Conservation (phyloP, 2,797 vertebrate genomes). For the Myiotriccus ornatus region DNA sequence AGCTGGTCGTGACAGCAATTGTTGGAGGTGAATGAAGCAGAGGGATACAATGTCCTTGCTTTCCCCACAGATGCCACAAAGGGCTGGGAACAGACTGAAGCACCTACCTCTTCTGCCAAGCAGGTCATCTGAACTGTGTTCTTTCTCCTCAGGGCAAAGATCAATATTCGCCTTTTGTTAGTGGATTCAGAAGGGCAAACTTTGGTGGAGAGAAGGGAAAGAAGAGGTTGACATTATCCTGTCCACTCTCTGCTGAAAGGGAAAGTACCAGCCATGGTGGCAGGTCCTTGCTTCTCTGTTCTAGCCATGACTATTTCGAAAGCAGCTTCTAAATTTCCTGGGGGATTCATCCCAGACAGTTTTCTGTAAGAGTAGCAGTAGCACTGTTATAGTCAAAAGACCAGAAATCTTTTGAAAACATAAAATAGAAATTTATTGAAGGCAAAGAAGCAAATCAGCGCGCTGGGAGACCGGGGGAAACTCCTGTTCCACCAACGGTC, state of each 20-base stretch:
- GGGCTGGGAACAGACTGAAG: background rate
- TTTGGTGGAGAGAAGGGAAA: background rate
- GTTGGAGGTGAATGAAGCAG: background rate
- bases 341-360: background rate
- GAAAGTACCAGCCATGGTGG: background rate
- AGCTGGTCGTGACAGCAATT: background rate
- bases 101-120: background rate
- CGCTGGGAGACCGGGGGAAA: too few species aligned
- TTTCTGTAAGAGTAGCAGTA: too few species aligned
- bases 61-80: background rate
- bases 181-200: background rate
- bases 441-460: too few species aligned
- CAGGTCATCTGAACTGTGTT: background rate
- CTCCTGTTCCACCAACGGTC: too few species aligned
- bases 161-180: background rate
- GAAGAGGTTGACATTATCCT: background rate
- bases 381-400: too few species aligned
- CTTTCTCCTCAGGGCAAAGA: background rate
- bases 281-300: background rate
- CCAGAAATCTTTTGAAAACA: too few species aligned
- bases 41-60: background rate
- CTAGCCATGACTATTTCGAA: background rate
- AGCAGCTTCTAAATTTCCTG: background rate
- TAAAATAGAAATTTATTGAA: too few species aligned
- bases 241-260: background rate